Percentiles rank a stretch among this genome's conserved stretches.
Evolutionary conservation across 2,797 vertebrate genomes (phyloP).

Genomic region (Phylloscopus collybita): DNA sequence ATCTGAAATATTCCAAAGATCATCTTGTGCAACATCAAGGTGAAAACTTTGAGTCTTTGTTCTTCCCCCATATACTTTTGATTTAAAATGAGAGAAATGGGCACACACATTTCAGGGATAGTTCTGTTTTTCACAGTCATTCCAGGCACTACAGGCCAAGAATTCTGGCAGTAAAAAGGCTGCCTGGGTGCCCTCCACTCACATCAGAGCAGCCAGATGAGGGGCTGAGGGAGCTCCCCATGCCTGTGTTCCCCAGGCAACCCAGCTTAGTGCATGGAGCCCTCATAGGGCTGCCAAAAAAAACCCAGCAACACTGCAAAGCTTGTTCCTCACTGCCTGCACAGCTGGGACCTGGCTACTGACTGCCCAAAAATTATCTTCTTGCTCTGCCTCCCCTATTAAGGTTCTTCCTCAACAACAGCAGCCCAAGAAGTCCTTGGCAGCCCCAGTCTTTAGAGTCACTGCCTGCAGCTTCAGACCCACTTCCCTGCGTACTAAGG

Average conservation of each 20-base stretch:
- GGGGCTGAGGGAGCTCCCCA: background rate
- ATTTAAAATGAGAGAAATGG: background rate
- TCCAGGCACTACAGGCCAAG: background rate
- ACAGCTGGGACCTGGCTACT: background rate
- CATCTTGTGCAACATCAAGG: background rate
- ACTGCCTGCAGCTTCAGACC: background rate
- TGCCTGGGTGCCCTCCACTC: background rate
- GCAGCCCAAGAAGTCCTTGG: background rate
- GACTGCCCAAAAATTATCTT: background rate
- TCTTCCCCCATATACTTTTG: background rate
- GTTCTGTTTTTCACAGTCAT: background rate
- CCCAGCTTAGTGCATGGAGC: background rate
- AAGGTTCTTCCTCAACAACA: background rate
- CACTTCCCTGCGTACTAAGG: background rate
- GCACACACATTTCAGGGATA: background rate
- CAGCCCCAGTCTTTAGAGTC: background rate
- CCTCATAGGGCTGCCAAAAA: background rate
- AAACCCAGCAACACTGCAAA: background rate
- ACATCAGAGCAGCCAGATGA: background rate
- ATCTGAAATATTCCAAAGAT: background rate
- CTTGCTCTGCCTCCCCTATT: background rate
- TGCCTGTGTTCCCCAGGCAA: background rate
- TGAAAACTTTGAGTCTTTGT: background rate
- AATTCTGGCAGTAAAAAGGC: background rate
- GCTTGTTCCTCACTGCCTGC: background rate